Base-by-base conservation (phyloP, 2,888 invertebrate species). In the Hydropsyche betteni region DNA sequence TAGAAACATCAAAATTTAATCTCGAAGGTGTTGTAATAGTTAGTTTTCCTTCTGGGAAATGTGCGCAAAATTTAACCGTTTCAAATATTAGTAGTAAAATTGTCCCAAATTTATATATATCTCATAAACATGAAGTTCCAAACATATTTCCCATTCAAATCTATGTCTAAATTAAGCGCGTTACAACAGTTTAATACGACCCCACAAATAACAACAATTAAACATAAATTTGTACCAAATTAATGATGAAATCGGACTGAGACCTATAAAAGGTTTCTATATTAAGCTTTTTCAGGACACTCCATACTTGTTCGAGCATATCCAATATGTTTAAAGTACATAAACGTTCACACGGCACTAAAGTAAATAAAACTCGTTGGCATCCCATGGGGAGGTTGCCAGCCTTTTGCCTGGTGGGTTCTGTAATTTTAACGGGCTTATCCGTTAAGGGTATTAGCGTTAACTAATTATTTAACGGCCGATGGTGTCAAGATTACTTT, bases 351-450 rank as follows among this genome's bases (percentile, higher is more conserved):
- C 70, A 52, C 34, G 70, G 52, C 36, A 34, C 16, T 53, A 70
- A 70, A 70, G 70, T 70, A 70, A 70, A 70, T 70, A 70, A 70
- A 70, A 70, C 70, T 53, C 36, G 64, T 61, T 14, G 4, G 34
- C 24, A 24, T 53, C 53, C 44, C 14, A 12, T 6, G 69, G 50
- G 44, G 16, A 69, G 38, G 24, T 2, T 24, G 24, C 24, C 24
- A 24, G 24, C 24, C 69, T 50, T 69, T 69, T 69, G 34, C 53
- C 70, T 8, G 53, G 36, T 14, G 51, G 52, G 70, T 34, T 70
- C 51, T 70, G 70, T 70, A 70, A 70, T 70, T 70, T 70, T 70
- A 70, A 53, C 70, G 53, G 33, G 52, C n/a, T 14, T 36, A 64
- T 64, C 52, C 70, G 53, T 24, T 52, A 53, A 70, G 36, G 64